Conservation (phyloP, 2,888 invertebrate species). For the Spodoptera picta region DNA sequence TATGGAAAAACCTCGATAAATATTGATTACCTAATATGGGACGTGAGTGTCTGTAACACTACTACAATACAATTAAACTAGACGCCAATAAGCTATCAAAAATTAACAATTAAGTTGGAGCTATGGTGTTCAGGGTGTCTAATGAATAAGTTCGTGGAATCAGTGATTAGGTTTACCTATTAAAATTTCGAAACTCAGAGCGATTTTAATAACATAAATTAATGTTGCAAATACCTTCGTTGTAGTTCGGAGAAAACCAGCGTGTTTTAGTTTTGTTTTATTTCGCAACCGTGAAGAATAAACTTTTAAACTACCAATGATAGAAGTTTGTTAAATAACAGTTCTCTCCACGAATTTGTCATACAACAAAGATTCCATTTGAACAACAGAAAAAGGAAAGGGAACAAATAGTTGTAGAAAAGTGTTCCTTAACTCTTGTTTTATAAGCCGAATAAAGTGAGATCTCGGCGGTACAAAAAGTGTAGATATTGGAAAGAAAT, state of each 20-base stretch:
- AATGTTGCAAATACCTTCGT: not conserved
- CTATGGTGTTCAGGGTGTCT: too few species aligned
- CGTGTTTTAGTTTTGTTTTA: too few species aligned
- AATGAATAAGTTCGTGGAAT: too few species aligned
- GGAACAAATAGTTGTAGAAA: slow-evolving; percentile 44
- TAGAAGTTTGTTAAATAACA: slow-evolving; percentile 33
- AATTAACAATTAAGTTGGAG: not conserved
- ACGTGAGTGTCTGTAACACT: too few species aligned
- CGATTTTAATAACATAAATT: not conserved
- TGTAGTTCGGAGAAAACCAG: too few species aligned
- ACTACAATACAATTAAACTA: too few species aligned
- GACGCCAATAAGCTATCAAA: not conserved
- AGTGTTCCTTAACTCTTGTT: slow-evolving; percentile 54
- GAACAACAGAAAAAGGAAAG: slow-evolving; percentile 28
- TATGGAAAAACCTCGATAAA: too few species aligned
- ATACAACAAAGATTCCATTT: slow-evolving; percentile 31
- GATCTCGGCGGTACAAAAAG: slow-evolving; percentile 54
- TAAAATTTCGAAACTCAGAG: too few species aligned
- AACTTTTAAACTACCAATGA: slow-evolving; percentile 6
- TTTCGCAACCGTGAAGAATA: not conserved
- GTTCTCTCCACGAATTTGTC: slow-evolving; percentile 32
- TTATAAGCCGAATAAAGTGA: slow-evolving; percentile 53
- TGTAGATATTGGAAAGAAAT: slow-evolving; percentile 68
- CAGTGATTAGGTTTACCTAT: too few species aligned
- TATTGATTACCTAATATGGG: too few species aligned